These are phyloP conservation scores for Scyliorhinus canicula DNA, from an alignment of 2,797 vertebrate species.

Conservation along the genomic window DNA sequence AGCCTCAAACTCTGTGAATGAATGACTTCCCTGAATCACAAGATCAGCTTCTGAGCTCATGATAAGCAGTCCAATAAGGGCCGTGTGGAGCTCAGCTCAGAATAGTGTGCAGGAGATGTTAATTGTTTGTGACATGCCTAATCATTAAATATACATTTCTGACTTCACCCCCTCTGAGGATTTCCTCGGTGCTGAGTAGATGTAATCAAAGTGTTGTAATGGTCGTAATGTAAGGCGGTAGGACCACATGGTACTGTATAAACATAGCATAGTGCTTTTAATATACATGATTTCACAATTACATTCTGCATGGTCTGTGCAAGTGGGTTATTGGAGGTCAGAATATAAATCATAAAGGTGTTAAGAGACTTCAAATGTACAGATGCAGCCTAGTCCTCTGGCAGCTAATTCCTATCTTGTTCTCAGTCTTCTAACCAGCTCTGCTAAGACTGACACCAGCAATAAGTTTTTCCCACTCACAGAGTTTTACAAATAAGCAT, in stretches of 20 bases:
- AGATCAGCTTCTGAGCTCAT: conserved; percentile 19
- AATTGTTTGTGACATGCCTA: conserved; percentile 35
- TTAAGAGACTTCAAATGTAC: not conserved
- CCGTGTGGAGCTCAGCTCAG: not conserved
- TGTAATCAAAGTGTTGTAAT: not conserved
- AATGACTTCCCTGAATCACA: conserved; percentile 19
- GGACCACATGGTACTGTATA: not conserved
- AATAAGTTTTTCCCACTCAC: not conserved
- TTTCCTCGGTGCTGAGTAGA: not conserved
- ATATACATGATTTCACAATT: conserved; percentile 26
- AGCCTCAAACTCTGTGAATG: conserved; percentile 32
- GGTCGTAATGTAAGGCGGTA: not conserved
- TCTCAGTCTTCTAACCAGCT: not conserved
- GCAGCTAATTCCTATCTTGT: not conserved
- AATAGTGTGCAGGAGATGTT: conserved; percentile 17
- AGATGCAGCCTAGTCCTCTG: not conserved
- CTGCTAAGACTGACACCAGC: not conserved
- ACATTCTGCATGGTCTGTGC: not conserved
- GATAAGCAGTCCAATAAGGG: conserved; percentile 38
- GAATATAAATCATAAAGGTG: not conserved
- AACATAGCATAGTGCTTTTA: not conserved
- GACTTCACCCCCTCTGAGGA: conserved; percentile 29
- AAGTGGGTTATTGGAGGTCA: not conserved
- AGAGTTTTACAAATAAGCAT: not conserved
- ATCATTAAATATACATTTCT: conserved; percentile 39